Percentiles rank a stretch among this genome's conserved stretches.
Conservation (phyloP, 2,113 vertebrate genomes). For the Chascanopsetta lugubris region DNA sequence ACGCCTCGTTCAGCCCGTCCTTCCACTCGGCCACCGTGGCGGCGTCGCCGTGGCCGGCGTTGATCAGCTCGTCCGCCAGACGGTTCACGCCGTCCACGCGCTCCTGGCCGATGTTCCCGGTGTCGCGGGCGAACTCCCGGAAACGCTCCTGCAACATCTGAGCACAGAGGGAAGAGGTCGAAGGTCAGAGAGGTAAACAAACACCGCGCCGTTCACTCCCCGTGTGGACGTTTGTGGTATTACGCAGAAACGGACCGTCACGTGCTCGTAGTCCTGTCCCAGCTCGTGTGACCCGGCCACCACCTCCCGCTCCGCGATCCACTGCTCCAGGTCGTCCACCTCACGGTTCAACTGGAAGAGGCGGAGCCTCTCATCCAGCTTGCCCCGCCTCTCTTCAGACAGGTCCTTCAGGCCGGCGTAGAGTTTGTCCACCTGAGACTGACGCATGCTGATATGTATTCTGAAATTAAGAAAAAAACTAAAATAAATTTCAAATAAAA, state of each 20-base stretch:
- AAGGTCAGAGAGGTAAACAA: not conserved
- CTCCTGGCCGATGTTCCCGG: slow-evolving; percentile 97
- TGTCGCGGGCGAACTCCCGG: slow-evolving; percentile 96
- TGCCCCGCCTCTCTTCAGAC: slow-evolving; percentile 92
- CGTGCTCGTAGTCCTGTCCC: slow-evolving; percentile 97
- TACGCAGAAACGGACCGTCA: slow-evolving; percentile 83
- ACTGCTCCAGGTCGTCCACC: slow-evolving; percentile 98
- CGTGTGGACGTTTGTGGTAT: too few relatives aligned
- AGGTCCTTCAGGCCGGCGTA: slow-evolving; percentile 97
- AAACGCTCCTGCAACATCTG: slow-evolving; percentile 99
- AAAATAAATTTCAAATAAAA: too few relatives aligned
- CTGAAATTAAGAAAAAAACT: too few relatives aligned
- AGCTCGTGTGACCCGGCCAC: slow-evolving; percentile 97
- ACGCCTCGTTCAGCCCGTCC: slow-evolving; percentile 97
- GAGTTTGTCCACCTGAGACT: slow-evolving; percentile 98
- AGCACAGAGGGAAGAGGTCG: not conserved
- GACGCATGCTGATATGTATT: slow-evolving; percentile 99
- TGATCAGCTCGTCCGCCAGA: slow-evolving; percentile 97
- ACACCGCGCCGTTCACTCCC: too few relatives aligned
- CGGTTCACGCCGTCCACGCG: slow-evolving; percentile 94
- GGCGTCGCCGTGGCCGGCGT: slow-evolving; percentile 92
- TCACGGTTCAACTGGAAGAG: slow-evolving; percentile 98
- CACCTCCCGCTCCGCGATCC: slow-evolving; percentile 97
- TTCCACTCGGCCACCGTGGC: slow-evolving; percentile 99
- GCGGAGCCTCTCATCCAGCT: slow-evolving; percentile 93